Evolutionary conservation across 37 sponge, comb jelly and placozoan genomes (phyloP).

Genomic region (Spongia lamella): DNA sequence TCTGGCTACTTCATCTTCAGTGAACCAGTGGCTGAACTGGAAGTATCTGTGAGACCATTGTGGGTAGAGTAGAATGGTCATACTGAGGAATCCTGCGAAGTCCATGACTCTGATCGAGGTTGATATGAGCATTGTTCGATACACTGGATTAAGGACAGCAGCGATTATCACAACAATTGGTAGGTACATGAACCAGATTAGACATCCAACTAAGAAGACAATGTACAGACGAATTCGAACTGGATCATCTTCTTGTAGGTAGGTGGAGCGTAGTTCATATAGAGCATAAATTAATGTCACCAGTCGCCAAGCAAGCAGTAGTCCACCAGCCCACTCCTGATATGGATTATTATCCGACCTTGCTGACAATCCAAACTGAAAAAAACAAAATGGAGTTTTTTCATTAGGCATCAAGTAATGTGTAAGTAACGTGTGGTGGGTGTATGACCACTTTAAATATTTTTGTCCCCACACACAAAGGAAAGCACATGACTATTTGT

Average conservation of each 20-base stretch:
- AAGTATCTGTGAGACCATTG: constrained; percentile 57
- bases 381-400: too few species aligned
- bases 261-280: constrained; percentile 58
- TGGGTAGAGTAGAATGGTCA: constrained; percentile 57
- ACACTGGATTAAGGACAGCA: constrained; percentile 21
- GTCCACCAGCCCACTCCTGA: constrained; percentile 58
- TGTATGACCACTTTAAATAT: too few species aligned
- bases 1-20: too few species aligned
- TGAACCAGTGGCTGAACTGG: constrained; percentile 44
- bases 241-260: constrained; percentile 58
- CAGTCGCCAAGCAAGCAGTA: constrained; percentile 46
- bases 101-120: constrained; percentile 37
- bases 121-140: not conserved
- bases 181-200: constrained; percentile 72
- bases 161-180: constrained; percentile 31
- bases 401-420: too few species aligned
- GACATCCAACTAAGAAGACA: constrained; percentile 23
- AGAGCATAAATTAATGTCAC: constrained; percentile 45
- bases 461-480: too few species aligned
- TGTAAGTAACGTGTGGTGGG: too few species aligned
- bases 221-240: constrained; percentile 37
- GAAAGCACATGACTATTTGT: too few species aligned
- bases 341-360: not conserved
- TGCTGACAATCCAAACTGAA: too few species aligned
- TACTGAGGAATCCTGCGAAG: constrained; percentile 21